Evolutionary conservation across 2,888 invertebrate genomes (phyloP), one percentile per base, ranked within the genome.

Genomic region (Pristionchus entomophagus): DNA sequence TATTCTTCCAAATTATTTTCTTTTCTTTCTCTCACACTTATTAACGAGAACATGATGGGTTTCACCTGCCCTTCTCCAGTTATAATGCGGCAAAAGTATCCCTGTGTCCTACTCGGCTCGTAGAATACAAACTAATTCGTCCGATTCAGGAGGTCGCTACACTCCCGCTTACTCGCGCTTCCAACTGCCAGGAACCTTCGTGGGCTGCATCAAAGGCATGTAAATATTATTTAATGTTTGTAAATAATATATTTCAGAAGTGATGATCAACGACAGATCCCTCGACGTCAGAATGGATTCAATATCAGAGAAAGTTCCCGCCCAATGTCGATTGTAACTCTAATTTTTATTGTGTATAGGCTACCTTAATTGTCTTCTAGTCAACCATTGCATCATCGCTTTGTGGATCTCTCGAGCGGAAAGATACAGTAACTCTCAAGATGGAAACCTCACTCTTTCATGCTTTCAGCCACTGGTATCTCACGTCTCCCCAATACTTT

Each of bases 251-350:
- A 14, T n/a, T 84, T 56, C 83, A 84, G 83, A 65, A 35, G 83
- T 84, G 45, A 84, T 12, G 0, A 84, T 84, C 45, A 51, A 65
- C 45, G 49, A 49, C 0, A n/a, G 38, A 0, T 22, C 45, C 12
- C 77, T 85, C 26, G 85, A 85, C 41, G 77, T 85, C 29, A n/a
- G 85, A 38, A 73, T 85, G 73, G 85, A 85, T 38, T 56, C 85
- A 5, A 53, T 85, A 22, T 51, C 73, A 10, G 41, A 29, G 35
- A 56, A n/a, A 26, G 73, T 85, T 1, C 85, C 85, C 10, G n/a
- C 53, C 4, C 35, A 22, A 41, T 85, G 84, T n/a, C 8, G 51
- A 51, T 56, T 56, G 32, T 82, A 59, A 51, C 5, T 82, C 38
- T 59, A 38, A 59, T 82, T 38, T 45, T 29, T 38, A 53, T 53